These are phyloP conservation scores for Monodelphis domestica DNA, from an alignment of 2,797 vertebrate species.

Conservation along the genomic window DNA sequence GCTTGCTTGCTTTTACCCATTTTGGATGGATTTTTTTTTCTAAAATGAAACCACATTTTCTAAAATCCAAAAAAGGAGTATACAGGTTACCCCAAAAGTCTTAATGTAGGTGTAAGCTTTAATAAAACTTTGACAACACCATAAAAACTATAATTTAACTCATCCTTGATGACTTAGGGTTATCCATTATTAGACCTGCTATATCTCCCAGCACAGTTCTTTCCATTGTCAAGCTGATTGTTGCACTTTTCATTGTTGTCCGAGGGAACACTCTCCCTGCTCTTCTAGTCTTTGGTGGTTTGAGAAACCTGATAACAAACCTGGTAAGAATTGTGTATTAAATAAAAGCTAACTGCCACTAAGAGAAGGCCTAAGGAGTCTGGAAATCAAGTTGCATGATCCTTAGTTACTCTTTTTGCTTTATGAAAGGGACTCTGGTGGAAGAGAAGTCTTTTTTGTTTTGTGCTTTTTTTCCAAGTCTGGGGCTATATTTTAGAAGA, in stretches of 20 bases:
- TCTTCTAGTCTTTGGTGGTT: background rate
- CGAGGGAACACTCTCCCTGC: background rate
- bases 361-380: background rate
- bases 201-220: background rate
- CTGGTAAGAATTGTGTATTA: background rate
- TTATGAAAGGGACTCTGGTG: background rate
- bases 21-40: background rate
- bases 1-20: background rate
- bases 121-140: background rate
- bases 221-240: background rate
- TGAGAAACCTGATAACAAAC: background rate
- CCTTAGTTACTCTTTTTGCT: background rate
- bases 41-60: background rate
- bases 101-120: background rate
- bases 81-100: background rate
- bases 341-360: background rate
- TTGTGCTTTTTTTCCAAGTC: background rate
- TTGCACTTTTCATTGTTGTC: background rate
- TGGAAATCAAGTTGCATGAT: background rate
- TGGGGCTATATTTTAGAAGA: background rate
- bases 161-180: background rate
- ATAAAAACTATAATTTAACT: background rate
- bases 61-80: background rate
- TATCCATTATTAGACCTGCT: background rate
- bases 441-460: background rate